These are phyloP conservation scores for Hofmannophila pseudospretella DNA, from an alignment of 2,888 invertebrate species.

Conservation along the genomic window DNA sequence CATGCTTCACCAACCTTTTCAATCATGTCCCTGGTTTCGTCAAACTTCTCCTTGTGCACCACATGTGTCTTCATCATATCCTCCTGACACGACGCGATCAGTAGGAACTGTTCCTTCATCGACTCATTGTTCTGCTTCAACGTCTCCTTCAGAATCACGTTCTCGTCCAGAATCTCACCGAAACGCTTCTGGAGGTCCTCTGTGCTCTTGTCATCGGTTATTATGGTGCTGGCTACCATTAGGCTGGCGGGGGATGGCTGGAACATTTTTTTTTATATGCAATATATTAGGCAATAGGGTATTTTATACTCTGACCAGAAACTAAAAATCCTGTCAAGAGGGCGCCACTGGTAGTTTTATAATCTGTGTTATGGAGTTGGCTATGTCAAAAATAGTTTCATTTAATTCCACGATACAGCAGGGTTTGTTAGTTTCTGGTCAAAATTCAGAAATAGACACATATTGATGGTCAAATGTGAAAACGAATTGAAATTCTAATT, in stretches of 20 bases:
- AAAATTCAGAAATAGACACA: too few species aligned
- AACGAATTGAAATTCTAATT: too few species aligned
- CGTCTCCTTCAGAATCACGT: conserved; percentile 77
- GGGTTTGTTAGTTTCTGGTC: too few species aligned
- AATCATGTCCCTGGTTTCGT: conserved; percentile 79
- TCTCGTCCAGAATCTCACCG: conserved; percentile 75
- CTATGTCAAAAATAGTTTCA: too few species aligned
- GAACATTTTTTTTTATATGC: too few species aligned
- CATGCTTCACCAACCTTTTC: conserved; percentile 67
- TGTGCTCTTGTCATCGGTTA: conserved; percentile 56
- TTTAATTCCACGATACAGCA: too few species aligned
- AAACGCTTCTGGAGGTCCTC: conserved; percentile 72
- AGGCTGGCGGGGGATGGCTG: conserved; percentile 65
- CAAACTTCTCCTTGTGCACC: conserved; percentile 81
- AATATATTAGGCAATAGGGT: conserved; percentile 13
- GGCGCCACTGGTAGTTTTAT: too few species aligned
- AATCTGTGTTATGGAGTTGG: too few species aligned
- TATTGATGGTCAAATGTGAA: too few species aligned
- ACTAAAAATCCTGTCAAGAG: too few species aligned
- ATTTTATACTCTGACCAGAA: too few species aligned
- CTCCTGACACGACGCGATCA: conserved; percentile 80
- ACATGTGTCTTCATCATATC: conserved; percentile 80
- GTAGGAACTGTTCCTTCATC: conserved; percentile 81
- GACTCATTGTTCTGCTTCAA: conserved; percentile 81
- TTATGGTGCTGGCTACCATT: conserved; percentile 65